Evolutionary conservation across 2,888 invertebrate species (phyloP), one percentile per base, ranked within the genome.

Genomic region (Agrochola litura): DNA sequence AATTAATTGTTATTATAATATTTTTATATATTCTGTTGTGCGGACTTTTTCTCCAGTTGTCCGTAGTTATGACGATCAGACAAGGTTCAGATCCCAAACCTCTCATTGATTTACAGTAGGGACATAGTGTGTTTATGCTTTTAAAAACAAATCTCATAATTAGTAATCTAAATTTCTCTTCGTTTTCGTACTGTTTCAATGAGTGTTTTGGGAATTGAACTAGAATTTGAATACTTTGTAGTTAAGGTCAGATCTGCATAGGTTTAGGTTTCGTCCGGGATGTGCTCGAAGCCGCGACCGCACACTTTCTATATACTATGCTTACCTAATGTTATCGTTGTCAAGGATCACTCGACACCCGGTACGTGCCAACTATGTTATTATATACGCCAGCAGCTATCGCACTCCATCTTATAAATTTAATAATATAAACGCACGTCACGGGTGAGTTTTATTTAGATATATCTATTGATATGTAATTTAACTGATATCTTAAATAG

Each of bases 391-490:
- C 30, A 25, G 16, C 43, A 56, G 49, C 61, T 58, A 58, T 37
- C 37, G 46, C 43, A 78, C 41, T 56, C 14, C 30, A 56, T 61
- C 43, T 25, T 30, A 63, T 22, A 46, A 9, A 30, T 25, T 63
- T 41, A 16, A n/a, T 52, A 19, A 16, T 37, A 76, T 19, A 30
- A 58, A 54, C 46, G 73, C 77, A 76, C 77, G 70, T 41, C 68
- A 19, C 68, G 88, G 77, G 64, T 79, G 73, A 72, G 43, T 76
- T 84, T 77, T 69, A 65, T 81, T 30, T 85, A 87, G 73, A 73
- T 76, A 74, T 76, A 85, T 69, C 75, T 87, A 87, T 85, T 77
- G 65, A 79, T 76, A 81, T 79, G 76, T 84, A 90, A 84, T 76
- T 77, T 79, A 80, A 80, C 76, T 78, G 71, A 82, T 88, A 77